These are phyloP conservation scores for Panthera uncia DNA, from an alignment of 2,113 vertebrate genomes.

Conservation along the genomic window DNA sequence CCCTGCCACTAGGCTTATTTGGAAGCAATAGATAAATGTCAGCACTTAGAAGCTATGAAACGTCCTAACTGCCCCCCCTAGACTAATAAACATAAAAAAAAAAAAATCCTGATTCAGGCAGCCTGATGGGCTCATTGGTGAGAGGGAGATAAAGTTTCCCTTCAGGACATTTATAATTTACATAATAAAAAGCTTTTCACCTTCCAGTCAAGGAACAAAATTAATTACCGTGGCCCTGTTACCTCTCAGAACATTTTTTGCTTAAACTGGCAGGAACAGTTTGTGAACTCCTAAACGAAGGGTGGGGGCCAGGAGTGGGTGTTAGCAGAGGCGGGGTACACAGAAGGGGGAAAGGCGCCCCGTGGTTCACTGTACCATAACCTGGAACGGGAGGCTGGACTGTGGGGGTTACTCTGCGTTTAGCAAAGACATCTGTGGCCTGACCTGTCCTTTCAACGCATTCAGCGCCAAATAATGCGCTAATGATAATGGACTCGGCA, in stretches of 20 bases:
- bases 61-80: constrained; percentile 51
- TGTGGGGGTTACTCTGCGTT: background rate
- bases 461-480: constrained; percentile 28
- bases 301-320: background rate
- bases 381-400: background rate
- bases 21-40: constrained; percentile 54
- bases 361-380: background rate
- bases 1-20: constrained; percentile 52
- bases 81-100: constrained; percentile 70
- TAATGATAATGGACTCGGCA: constrained; percentile 69
- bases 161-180: constrained; percentile 74
- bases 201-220: constrained; percentile 71
- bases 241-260: constrained; percentile 56
- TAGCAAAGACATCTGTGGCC: constrained; percentile 29
- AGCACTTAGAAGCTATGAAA: constrained; percentile 68
- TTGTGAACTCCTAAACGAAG: constrained; percentile 15
- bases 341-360: background rate
- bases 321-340: too few relatives aligned
- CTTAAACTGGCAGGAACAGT: constrained; percentile 56
- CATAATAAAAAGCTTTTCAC: constrained; percentile 74
- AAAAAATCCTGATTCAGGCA: constrained; percentile 72
- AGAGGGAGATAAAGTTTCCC: constrained; percentile 72
- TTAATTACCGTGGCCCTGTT: constrained; percentile 61
- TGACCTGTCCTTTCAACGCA: constrained; percentile 56
- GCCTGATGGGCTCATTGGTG: constrained; percentile 53